These are phyloP conservation scores for Cataglyphis cursor DNA, from an alignment of 2,888 invertebrate genomes.

Conservation along the genomic window DNA sequence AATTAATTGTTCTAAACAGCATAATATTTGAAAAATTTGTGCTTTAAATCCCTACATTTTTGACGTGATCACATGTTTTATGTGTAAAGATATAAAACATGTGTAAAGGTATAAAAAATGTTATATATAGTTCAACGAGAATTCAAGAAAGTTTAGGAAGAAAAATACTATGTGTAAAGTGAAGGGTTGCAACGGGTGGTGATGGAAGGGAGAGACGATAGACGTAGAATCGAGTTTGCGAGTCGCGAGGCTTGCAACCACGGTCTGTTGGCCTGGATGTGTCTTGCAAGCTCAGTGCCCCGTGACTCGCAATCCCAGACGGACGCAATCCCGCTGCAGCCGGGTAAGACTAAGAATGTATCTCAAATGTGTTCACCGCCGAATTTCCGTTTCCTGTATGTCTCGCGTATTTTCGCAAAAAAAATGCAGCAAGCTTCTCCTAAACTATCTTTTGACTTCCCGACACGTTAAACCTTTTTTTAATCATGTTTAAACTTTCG, in stretches of 20 bases:
- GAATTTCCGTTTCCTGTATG: slow-evolving; percentile 19
- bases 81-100: too few species aligned
- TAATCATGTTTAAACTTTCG: background rate
- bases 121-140: background rate
- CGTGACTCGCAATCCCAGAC: slow-evolving; percentile 83
- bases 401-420: background rate
- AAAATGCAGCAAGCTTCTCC: background rate
- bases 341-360: slow-evolving; percentile 64
- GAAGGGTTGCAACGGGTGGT: slow-evolving; percentile 56
- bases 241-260: slow-evolving; percentile 77
- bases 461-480: background rate
- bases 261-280: slow-evolving; percentile 82
- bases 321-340: slow-evolving; percentile 72
- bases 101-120: background rate
- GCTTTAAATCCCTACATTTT: background rate
- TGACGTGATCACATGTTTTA: background rate
- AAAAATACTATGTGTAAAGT: slow-evolving; percentile 70
- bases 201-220: slow-evolving; percentile 63
- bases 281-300: slow-evolving; percentile 83
- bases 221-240: slow-evolving; percentile 70
- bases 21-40: background rate
- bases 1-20: background rate
- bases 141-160: slow-evolving; percentile 23
- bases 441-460: background rate
- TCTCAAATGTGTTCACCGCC: background rate